Base-by-base conservation (phyloP, 2,113 vertebrate species). In the Platysteira castanea region DNA sequence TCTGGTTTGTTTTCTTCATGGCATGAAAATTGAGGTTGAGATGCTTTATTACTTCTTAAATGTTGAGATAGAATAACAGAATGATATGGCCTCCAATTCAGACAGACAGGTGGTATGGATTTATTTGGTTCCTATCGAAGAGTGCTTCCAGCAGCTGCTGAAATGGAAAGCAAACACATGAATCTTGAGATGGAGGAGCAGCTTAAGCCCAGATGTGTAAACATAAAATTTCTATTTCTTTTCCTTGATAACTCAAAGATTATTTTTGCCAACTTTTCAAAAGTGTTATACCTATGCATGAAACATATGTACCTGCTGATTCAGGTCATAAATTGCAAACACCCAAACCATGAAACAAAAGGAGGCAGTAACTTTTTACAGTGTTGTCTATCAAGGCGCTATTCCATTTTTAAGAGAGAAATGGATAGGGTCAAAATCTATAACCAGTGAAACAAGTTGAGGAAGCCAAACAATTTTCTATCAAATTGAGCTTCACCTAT, bases 131-230 rank as follows among this genome's bases (percentile, higher is more conserved):
- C 52, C 90, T 68, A 70, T 5, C 84, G 70, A 95, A 93, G 42
- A 84, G 27, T 46, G 35, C 44, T 95, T 92, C 90, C 54, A 84
- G 73, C 90, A 97, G 93, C 87, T 97, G 94, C 77, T 96, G 87
- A 74, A 76, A 93, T 80, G 87, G 90, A 93, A 96, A 93, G 76
- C 61, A 77, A 95, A 85, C 59, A 93, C 87, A 65, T 69, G 80
- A 61, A 63, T 57, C 65, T 84, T 94, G 79, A 89, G 92, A 85
- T 68, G 65, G 79, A 87, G 64, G 50, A 94, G 81, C 23, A 93
- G 49, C 49, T 89, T 68, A 77, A 88, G 23, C 24, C 41, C 53
- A 93, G 49, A 83, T 70, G 80, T 75, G 50, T 57, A 94, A 86
- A 60, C 80, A 59, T 49, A 70, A 70, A 2, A 26, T 54, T 87